Evolutionary conservation across 2,113 vertebrate genomes (phyloP).

Genomic region (Felis chaus): DNA sequence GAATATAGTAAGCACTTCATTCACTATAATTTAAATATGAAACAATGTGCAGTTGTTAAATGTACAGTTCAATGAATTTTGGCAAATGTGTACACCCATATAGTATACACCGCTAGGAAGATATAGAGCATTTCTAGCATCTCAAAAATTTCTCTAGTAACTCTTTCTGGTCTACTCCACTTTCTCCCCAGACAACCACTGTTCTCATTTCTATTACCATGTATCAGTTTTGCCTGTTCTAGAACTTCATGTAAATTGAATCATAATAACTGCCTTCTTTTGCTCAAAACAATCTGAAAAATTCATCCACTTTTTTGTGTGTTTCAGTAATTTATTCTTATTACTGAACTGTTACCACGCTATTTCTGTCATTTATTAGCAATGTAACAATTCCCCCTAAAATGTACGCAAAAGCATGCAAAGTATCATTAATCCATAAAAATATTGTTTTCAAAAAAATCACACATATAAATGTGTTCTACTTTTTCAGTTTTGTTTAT

Average conservation of each 20-base stretch:
- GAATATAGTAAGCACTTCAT: background rate
- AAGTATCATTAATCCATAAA: background rate
- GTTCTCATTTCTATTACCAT: background rate
- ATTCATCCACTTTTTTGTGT: background rate
- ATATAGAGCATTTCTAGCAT: background rate
- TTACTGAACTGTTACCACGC: background rate
- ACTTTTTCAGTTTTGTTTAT: background rate
- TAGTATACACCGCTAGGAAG: background rate
- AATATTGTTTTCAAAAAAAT: constrained; percentile 21
- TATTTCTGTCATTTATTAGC: background rate
- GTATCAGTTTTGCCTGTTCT: background rate
- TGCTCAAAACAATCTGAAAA: background rate
- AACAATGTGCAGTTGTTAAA: background rate
- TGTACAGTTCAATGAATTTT: background rate
- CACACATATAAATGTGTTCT: background rate
- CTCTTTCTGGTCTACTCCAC: background rate
- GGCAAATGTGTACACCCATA: background rate
- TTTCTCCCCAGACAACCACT: background rate
- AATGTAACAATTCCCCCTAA: background rate
- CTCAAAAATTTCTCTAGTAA: background rate
- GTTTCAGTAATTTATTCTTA: background rate
- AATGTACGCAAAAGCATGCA: background rate
- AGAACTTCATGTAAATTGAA: background rate
- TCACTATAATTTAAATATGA: constrained; percentile 10
- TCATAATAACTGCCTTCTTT: background rate